phyloP scores from a whole-genome alignment of 2,888 invertebrate genomes.

The Lasioglossum zephyrum region DNA sequence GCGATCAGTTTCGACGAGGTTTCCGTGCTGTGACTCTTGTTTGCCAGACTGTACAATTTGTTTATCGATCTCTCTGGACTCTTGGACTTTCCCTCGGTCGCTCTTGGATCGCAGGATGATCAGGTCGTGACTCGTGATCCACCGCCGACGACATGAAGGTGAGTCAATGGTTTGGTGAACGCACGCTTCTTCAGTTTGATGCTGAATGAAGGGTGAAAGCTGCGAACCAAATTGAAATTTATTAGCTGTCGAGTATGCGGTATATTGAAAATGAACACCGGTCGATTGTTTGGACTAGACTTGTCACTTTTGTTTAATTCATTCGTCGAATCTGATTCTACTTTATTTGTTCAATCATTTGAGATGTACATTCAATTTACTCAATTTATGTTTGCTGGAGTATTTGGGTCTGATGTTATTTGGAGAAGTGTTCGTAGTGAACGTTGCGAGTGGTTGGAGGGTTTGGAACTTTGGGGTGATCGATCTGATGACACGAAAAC shows the following conservation, averaged over 20 bases:
- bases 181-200: neutral
- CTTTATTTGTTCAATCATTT: neutral
- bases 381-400: neutral
- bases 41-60: neutral
- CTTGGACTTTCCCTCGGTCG: conserved; percentile 8
- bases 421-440: neutral
- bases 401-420: neutral
- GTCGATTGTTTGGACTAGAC: neutral
- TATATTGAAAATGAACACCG: neutral
- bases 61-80: neutral
- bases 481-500: too few species aligned
- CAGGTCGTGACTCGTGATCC: conserved; percentile 37
- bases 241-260: neutral
- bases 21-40: conserved; percentile 38
- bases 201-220: neutral
- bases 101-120: conserved; percentile 35
- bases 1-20: conserved; percentile 1
- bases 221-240: neutral
- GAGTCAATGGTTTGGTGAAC: neutral
- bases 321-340: neutral
- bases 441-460: neutral
- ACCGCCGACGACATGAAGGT: conserved; percentile 67
- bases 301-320: neutral
- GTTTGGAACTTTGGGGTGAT: neutral
- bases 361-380: neutral